Percentiles rank a stretch among this genome's conserved stretches.
Evolutionary conservation across 1,140 invertebrate species (phyloP).

Genomic region (Teleogryllus occipitalis): DNA sequence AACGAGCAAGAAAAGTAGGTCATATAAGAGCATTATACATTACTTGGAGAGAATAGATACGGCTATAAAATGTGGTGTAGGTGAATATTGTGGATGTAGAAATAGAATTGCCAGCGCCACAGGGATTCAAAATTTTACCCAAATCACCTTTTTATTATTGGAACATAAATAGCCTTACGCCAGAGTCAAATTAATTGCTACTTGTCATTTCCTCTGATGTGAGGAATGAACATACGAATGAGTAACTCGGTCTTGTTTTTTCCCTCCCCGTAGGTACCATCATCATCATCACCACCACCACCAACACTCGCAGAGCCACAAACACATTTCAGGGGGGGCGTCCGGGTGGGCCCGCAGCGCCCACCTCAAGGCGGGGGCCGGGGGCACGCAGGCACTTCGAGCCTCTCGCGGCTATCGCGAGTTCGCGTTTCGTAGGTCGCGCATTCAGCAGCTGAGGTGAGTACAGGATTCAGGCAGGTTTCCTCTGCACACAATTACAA

Average conservation of each 20-base stretch:
- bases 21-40: too few species aligned
- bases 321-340: not conserved
- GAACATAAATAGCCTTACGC: too few species aligned
- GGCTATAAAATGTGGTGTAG: too few species aligned
- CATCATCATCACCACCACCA: not conserved
- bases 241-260: not conserved
- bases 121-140: too few species aligned
- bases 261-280: not conserved
- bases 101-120: too few species aligned
- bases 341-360: not conserved
- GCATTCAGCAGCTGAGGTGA: not conserved
- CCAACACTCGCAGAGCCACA: not conserved
- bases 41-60: too few species aligned
- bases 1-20: too few species aligned
- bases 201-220: too few species aligned
- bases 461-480: not conserved
- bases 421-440: conserved; percentile 2
- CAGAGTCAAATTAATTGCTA: too few species aligned
- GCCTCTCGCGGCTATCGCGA: not conserved
- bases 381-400: not conserved
- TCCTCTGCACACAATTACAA: not conserved
- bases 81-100: too few species aligned
- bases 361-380: not conserved
- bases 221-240: not conserved
- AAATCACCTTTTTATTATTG: too few species aligned